Conservation (phyloP, 1,140 invertebrate species). For the Amyelois transitella region DNA sequence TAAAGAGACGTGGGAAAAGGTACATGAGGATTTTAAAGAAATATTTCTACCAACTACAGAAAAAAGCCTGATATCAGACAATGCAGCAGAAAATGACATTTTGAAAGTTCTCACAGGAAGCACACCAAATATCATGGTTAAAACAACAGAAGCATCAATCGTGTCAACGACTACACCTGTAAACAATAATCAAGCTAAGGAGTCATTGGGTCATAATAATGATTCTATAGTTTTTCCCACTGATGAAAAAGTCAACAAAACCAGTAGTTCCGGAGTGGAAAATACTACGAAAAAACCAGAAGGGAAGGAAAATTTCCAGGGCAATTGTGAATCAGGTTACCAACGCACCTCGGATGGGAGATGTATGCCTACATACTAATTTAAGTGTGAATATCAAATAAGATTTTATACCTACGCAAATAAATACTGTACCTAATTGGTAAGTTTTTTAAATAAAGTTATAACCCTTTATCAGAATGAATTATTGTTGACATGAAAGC, state of each 20-base stretch:
- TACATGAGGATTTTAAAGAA: background rate
- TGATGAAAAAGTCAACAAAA: background rate
- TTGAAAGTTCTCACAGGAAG: background rate
- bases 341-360: background rate
- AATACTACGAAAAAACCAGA: background rate
- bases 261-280: background rate
- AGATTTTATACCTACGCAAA: too few relatives aligned
- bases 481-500: background rate
- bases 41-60: background rate
- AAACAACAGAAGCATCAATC: background rate
- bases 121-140: background rate
- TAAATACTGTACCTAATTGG: too few relatives aligned
- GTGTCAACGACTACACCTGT: background rate
- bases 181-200: background rate
- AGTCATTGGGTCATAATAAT: background rate
- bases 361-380: background rate
- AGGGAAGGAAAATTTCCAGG: background rate
- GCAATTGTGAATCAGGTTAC: background rate
- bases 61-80: background rate
- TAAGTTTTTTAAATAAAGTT: background rate
- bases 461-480: background rate
- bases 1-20: background rate
- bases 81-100: background rate
- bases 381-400: background rate
- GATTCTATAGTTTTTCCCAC: background rate